Percentiles rank a stretch among this genome's conserved stretches.
These are phyloP conservation scores for Sminthurides aquaticus DNA, from an alignment of 2,888 invertebrate species.

Conservation along the genomic window DNA sequence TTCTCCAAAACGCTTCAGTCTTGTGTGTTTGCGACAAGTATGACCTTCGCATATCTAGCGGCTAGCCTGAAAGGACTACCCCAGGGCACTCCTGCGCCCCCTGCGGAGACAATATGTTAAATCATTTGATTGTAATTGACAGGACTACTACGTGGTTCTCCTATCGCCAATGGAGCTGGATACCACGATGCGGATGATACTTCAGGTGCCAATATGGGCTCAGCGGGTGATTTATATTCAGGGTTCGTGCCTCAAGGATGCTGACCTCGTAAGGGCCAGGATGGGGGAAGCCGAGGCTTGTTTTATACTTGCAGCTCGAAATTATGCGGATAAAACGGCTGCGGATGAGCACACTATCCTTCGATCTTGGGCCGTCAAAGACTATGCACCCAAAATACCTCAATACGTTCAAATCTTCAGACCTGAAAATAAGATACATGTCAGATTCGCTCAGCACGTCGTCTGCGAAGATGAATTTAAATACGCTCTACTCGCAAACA, in stretches of 20 bases:
- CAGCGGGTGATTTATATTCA: constrained; percentile 83
- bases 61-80: no score
- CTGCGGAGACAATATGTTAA: no score
- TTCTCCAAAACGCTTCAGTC: not conserved
- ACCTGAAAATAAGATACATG: constrained; percentile 96
- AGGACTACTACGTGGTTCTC: constrained; percentile 91
- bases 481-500: constrained; percentile 93
- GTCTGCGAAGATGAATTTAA: constrained; percentile 99
- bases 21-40: not conserved
- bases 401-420: constrained; percentile 98
- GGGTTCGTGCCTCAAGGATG: constrained; percentile 93
- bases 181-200: constrained; percentile 94
- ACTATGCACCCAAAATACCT: constrained; percentile 78
- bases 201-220: constrained; percentile 62
- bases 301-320: constrained; percentile 90
- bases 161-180: constrained; percentile 96
- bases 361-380: constrained; percentile 95
- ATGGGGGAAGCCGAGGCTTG: constrained; percentile 98
- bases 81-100: no score
- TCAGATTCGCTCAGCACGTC: constrained; percentile 96
- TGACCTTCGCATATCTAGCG: no score
- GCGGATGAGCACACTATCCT: constrained; percentile 75
- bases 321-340: constrained; percentile 92
- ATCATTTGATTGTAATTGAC: constrained; percentile 45
- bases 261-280: constrained; percentile 85